Evolutionary conservation across 1,140 invertebrate genomes (phyloP).

Genomic region (Streblospio benedicti): DNA sequence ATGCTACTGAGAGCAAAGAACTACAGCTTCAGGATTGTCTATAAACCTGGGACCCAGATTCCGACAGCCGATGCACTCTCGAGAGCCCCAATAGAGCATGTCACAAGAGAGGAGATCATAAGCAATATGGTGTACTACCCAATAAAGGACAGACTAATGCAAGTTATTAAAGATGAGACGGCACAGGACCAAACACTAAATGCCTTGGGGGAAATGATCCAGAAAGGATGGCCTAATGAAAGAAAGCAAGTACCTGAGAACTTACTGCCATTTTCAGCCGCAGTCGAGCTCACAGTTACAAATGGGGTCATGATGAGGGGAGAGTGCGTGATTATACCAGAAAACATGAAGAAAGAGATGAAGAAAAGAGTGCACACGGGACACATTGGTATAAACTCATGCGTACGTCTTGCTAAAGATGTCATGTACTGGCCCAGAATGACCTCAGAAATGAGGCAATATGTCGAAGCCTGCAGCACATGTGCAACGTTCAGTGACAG

Average conservation of each 20-base stretch:
- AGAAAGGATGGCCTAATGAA: neutral
- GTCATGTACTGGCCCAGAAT: neutral
- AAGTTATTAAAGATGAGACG: neutral
- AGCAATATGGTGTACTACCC: too few relatives aligned
- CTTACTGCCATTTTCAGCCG: neutral
- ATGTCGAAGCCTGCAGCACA: neutral
- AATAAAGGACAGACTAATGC: neutral
- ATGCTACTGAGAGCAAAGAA: conserved; percentile 8
- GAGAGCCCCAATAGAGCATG: neutral
- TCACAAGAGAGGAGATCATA: neutral
- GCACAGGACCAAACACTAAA: neutral
- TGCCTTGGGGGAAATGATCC: neutral
- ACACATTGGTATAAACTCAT: conserved; percentile 3
- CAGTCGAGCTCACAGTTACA: neutral
- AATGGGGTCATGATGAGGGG: neutral
- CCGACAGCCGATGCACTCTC: conserved; percentile 34
- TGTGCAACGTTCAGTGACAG: neutral
- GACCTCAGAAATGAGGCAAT: neutral
- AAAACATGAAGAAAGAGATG: neutral
- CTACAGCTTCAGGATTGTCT: neutral
- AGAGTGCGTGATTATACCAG: neutral
- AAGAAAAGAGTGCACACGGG: neutral
- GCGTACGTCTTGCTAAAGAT: neutral
- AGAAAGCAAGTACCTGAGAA: neutral
- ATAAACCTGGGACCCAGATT: conserved; percentile 32